phyloP scores from a whole-genome alignment of 1,140 invertebrate genomes.

The Pogonus chalceus region DNA sequence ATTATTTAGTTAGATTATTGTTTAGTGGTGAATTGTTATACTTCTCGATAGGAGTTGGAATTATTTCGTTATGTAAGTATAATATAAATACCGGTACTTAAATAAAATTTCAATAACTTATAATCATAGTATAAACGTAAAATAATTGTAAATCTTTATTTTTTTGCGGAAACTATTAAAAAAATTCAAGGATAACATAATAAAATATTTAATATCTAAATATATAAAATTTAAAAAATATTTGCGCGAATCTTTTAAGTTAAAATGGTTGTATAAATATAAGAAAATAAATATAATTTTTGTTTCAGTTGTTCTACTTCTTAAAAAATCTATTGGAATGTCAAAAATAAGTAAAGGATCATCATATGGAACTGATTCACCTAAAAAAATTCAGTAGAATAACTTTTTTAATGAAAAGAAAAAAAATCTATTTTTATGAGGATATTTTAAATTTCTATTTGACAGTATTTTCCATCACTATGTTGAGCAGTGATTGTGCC shows the following conservation, averaged over 20 bases:
- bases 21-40: conserved; percentile 63
- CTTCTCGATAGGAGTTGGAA: conserved; percentile 52
- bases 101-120: conserved; percentile 8
- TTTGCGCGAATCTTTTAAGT: too few species aligned
- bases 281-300: conserved; percentile 20
- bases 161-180: too few species aligned
- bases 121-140: not conserved
- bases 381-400: conserved; percentile 25
- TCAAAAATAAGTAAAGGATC: conserved; percentile 76
- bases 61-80: conserved; percentile 63
- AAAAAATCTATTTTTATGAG: conserved; percentile 14
- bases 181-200: too few species aligned
- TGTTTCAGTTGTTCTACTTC: conserved; percentile 64
- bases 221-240: too few species aligned
- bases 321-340: conserved; percentile 70
- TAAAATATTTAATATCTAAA: too few species aligned
- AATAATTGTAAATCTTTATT: too few species aligned
- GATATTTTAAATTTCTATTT: conserved; percentile 10
- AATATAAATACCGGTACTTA: conserved; percentile 8
- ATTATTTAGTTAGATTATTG: conserved; percentile 56
- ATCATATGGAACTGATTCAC: conserved; percentile 53
- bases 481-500: conserved; percentile 8
- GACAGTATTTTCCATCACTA: not conserved
- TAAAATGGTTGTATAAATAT: too few species aligned
- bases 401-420: conserved; percentile 17